Base-by-base conservation (phyloP, 2,888 invertebrate genomes). In the Hydropsyche betteni region DNA sequence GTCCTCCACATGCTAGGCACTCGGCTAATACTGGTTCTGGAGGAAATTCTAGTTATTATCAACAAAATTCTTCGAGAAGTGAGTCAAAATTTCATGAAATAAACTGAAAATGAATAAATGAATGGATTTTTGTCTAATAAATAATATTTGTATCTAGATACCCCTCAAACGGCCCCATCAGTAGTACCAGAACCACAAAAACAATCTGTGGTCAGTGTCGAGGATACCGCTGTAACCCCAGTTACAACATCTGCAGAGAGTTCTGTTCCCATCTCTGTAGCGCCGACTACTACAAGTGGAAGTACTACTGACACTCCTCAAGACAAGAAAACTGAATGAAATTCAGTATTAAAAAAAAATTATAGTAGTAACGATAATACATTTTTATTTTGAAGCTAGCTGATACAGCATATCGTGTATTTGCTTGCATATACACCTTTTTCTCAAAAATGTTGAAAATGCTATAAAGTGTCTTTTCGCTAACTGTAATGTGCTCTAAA, bases 31-130 rank as follows among this genome's bases (percentile, higher is more conserved):
- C 78, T 71, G 75, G n/a, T 75, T 75, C 52, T 75, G 77, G 53
- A 72, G 76, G 75, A 5, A 53, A 52, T 55, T 55, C 55, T 6
- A 36, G 64, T 34, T 79, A 77, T 64, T 83, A 82, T 77, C 82
- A 83, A 71, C 80, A 83, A 61, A 82, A 83, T 75, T 81, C 80
- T 76, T 81, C 82, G 5, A 84, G 84, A 69, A 76, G 79, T 83
- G 16, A 81, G 82, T 71, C 79, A 80, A 7, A 81, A 81, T 8
- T 81, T 81, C 77, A 78, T 80, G 16, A 52, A 24, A 24, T 44
- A 44, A 44, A 10, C 1, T 44, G 1, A 8, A 44, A 44, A 8
- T n/a, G n/a, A 10, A 44, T 44, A 8, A 10, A 8, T 44, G 44
- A 8, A 4, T 44, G 6, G 6, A 44, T 8, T 44, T 1, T 44